phyloP scores from a whole-genome alignment of 2,113 vertebrate species.

The Casuarius casuarius region DNA sequence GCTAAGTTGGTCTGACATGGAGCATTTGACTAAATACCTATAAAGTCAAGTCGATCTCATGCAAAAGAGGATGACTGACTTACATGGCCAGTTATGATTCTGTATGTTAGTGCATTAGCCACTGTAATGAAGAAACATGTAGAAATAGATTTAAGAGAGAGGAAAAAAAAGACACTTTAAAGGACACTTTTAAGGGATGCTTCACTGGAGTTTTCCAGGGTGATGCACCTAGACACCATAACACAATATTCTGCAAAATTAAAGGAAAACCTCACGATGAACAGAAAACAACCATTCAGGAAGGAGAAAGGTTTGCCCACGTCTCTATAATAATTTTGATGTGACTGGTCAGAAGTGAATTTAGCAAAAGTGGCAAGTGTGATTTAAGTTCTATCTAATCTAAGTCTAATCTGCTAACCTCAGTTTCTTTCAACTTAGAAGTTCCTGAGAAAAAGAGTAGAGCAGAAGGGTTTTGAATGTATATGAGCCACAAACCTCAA shows the following conservation, averaged over 20 bases:
- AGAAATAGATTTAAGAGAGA: neutral
- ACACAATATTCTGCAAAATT: neutral
- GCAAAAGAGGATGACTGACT: fast-evolving
- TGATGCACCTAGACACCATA: neutral
- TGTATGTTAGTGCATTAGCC: fast-evolving
- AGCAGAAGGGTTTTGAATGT: neutral
- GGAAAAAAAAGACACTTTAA: neutral
- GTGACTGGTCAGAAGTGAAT: neutral
- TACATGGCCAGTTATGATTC: fast-evolving
- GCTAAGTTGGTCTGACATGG: no score
- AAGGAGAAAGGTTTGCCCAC: neutral
- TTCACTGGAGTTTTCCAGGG: neutral
- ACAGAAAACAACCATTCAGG: neutral
- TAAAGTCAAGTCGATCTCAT: neutral
- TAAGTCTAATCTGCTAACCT: neutral
- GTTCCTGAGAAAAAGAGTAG: neutral
- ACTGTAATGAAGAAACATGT: neutral
- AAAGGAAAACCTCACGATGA: neutral
- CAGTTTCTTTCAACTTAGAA: neutral
- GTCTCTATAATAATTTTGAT: fast-evolving
- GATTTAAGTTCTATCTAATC: neutral
- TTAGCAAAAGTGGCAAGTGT: neutral
- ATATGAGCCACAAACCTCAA: neutral
- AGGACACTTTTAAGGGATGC: neutral
- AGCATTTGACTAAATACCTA: neutral